Evolutionary conservation across 1,140 invertebrate species (phyloP).

Genomic region (Babylonia areolata): DNA sequence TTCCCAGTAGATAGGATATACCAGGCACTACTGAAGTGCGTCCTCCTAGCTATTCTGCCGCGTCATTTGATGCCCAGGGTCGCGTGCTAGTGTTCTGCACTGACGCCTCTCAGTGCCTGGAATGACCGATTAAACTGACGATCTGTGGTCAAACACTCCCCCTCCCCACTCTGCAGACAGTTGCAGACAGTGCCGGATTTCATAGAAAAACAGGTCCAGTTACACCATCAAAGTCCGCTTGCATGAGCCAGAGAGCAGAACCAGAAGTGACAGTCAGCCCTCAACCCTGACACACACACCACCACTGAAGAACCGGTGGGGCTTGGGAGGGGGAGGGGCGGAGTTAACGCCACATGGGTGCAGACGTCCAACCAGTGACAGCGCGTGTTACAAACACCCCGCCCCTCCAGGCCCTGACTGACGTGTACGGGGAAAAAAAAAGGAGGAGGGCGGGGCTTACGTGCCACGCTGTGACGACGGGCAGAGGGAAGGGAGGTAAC

Average conservation of each 20-base stretch:
- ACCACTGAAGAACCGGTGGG: too few relatives aligned
- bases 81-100: too few relatives aligned
- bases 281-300: too few relatives aligned
- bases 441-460: too few relatives aligned
- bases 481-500: not conserved
- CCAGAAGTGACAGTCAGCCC: not conserved
- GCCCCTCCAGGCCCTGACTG: not conserved
- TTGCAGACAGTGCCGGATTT: not conserved
- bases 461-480: too few relatives aligned
- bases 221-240: too few relatives aligned
- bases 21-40: too few relatives aligned
- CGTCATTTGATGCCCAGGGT: too few relatives aligned
- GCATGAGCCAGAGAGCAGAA: not conserved
- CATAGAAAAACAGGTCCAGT: not conserved
- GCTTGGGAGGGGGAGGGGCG: not conserved
- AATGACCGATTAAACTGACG: not conserved
- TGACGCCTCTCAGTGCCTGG: not conserved
- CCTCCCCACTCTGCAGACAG: not conserved
- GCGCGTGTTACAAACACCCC: slow-evolving; percentile 25
- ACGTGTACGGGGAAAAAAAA: slow-evolving; percentile 5
- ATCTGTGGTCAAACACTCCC: not conserved
- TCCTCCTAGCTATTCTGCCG: too few relatives aligned
- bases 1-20: too few relatives aligned
- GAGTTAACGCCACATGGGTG: not conserved
- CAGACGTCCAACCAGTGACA: not conserved